Evolutionary conservation across 2,113 vertebrate genomes (phyloP), one percentile per base, ranked within the genome.

Genomic region (Cyrtonyx montezumae): DNA sequence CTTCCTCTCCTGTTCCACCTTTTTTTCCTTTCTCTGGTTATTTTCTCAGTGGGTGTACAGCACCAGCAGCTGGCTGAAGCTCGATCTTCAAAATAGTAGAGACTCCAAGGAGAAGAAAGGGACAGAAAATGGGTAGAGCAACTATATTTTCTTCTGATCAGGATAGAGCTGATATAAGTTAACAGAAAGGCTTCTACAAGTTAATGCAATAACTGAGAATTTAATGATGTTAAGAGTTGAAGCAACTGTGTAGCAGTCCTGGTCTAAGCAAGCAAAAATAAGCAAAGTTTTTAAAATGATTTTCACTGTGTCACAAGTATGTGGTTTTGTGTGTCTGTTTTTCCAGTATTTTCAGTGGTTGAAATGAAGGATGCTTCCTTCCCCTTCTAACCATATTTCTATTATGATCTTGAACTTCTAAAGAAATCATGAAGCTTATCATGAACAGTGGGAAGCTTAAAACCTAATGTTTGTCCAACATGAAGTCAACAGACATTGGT

Each of bases 61-160:
- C 69, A 85, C 46, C 53, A 85, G 42, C 59, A 96, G 80, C 88
- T 95, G 87, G 45, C 87, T 88, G 26, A 70, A 70, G 22, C 49
- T 30, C 76, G 84, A 81, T 89, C 53, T 77, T 88, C 53, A 69
- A 79, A 89, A 59, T 42, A 83, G 25, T 22, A 51, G 18, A 3
- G 18, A 61, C 81, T 93, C 59, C 74, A 42, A 69, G 58, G 22
- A 75, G 49, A 78, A 84, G 43, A 87, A 89, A 53, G 23, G 15
- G 4, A 7, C 22, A 61, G 68, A 84, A 59, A 83, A 94, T 49
- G 30, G 11, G 13, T 20, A 67, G 28, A 34, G 30, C 15, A 77
- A 79, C 55, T 73, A 13, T 0, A 21, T 92, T 92, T 91, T 53
- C 20, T 46, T 86, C 65, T 89, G 45, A 86, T 83, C 36, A 63